Evolutionary conservation across 2,888 invertebrate genomes (phyloP).

Genomic region (Diogma glabrata): DNA sequence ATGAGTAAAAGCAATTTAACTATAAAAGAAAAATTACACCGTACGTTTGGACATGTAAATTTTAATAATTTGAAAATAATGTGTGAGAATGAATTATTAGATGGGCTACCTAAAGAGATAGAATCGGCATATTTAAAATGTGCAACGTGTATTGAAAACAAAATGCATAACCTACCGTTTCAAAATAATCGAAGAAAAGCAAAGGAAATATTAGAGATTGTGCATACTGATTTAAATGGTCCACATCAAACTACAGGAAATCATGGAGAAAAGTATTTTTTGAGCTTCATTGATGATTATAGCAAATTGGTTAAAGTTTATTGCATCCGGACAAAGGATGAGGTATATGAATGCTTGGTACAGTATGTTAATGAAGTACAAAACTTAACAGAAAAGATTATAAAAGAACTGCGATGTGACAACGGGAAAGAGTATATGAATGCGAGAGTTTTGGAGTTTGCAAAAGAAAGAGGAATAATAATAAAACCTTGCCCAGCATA

Average conservation of each 20-base stretch:
- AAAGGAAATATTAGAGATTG: slow-evolving; percentile 9
- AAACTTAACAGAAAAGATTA: slow-evolving; percentile 17
- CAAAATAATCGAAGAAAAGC: slow-evolving; percentile 16
- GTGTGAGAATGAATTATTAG: no score
- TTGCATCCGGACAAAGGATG: slow-evolving; percentile 17
- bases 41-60: no score
- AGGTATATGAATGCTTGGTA: slow-evolving; percentile 18
- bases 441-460: slow-evolving; percentile 17
- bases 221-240: slow-evolving; percentile 14
- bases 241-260: slow-evolving; percentile 13
- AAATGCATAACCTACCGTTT: slow-evolving; percentile 17
- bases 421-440: slow-evolving; percentile 15
- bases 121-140: no score
- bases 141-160: no score
- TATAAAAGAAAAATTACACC: no score
- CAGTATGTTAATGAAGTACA: slow-evolving; percentile 19
- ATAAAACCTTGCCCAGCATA: slow-evolving; percentile 20
- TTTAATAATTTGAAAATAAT: no score
- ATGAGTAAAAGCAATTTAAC: no score
- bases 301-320: slow-evolving; percentile 18
- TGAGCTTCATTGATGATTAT: slow-evolving; percentile 18
- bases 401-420: slow-evolving; percentile 18
- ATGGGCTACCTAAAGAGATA: no score
- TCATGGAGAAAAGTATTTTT: slow-evolving; percentile 20
- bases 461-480: slow-evolving; percentile 18